Evolutionary conservation across 2,113 vertebrate genomes (phyloP), one percentile per base, ranked within the genome.

Genomic region (Actenoides lindsayi): DNA sequence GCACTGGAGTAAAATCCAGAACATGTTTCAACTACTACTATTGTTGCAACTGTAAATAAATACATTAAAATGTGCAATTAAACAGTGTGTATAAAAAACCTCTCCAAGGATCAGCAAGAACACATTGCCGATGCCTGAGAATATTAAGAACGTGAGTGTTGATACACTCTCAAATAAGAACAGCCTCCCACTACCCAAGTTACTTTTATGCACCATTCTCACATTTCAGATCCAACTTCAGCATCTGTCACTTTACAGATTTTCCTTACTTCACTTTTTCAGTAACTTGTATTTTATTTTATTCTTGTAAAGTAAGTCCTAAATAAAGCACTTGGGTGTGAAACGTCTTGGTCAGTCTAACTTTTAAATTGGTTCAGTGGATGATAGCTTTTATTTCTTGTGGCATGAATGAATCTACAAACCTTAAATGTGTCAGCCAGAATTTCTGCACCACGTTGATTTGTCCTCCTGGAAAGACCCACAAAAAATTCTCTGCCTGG

Each of bases 341-440:
- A 84, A 75, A 59, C 2, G 4, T 28, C 44, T 93, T 59, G 19
- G 31, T 24, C 41, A 76, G 44, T 69, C 28, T 31, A 68, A 51
- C 30, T 79, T 64, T 23, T 68, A 60, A 70, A 63, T 37, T 62
- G 42, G n/a, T 92, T 78, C 76, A 71, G 20, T 60, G 44, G 76
- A 56, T 37, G 27, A 82, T 5, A 87, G 12, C 42, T 93, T 83
- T 1, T 60, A 62, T 57, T 91, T 91, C 73, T 83, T 62, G 31
- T 77, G 41, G 53, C 70, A 56, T 24, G 31, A 92, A 76, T 48
- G 15, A 85, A 79, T 77, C 84, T 92, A 97, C 98, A 97, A 97
- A 99, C 99, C 99, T 99, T 99, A 97, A 99, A 99, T 21, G 98
- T 98, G 96, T 99, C 99, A 74, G 99, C 99, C 89, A 99, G 98